These are phyloP conservation scores for Belgica antarctica DNA, from an alignment of 2,888 invertebrate species.

Conservation along the genomic window DNA sequence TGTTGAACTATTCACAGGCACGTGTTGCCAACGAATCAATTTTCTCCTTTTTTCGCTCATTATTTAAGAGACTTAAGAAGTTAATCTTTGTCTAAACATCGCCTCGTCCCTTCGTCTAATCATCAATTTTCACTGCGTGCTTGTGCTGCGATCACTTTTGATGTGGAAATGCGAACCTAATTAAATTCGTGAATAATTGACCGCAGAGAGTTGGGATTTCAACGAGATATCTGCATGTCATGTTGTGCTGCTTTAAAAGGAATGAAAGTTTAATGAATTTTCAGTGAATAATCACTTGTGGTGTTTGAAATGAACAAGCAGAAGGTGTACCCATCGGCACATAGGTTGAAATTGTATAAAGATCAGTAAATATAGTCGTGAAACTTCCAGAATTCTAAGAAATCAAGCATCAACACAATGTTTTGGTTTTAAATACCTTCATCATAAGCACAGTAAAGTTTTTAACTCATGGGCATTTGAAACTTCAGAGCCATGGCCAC, in stretches of 20 bases:
- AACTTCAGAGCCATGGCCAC: background rate
- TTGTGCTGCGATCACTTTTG: background rate
- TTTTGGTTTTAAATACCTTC: too few species aligned
- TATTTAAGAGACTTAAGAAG: constrained; percentile 21
- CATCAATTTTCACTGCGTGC: too few species aligned
- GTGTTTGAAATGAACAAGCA: background rate
- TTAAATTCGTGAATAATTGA: constrained; percentile 14
- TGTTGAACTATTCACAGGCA: background rate
- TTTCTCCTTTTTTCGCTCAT: background rate
- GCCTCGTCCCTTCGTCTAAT: constrained; percentile 24
- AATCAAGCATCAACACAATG: too few species aligned
- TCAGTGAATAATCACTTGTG: background rate
- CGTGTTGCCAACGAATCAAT: constrained; percentile 16
- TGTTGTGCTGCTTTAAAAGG: too few species aligned
- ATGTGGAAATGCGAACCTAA: background rate
- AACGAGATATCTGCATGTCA: too few species aligned
- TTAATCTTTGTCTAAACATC: constrained; percentile 40
- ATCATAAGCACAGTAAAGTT: too few species aligned
- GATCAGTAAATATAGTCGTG: too few species aligned
- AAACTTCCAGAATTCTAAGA: too few species aligned
- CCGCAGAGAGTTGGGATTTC: background rate
- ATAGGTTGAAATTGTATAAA: too few species aligned
- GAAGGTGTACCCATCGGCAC: too few species aligned
- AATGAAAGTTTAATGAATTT: background rate
- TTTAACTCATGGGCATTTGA: too few species aligned